These are phyloP conservation scores for Microcebus murinus DNA, from an alignment of 2,113 vertebrate genomes.

Conservation along the genomic window DNA sequence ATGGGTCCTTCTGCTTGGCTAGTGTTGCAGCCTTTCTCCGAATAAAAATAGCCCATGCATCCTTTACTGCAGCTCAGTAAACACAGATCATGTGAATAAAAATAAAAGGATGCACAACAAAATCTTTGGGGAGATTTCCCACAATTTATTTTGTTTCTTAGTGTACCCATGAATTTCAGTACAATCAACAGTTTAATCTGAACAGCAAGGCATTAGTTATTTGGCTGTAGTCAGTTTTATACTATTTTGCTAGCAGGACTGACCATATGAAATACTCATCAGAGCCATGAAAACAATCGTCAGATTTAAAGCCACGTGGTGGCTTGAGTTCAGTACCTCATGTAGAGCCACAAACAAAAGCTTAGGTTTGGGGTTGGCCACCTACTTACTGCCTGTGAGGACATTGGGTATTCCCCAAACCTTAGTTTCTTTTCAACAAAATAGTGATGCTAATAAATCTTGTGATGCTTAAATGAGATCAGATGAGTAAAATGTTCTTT, in stretches of 20 bases:
- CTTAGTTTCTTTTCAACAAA: background rate
- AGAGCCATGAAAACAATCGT: background rate
- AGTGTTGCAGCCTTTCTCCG: constrained; percentile 75
- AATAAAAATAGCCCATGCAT: constrained; percentile 82
- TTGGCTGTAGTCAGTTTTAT: constrained; percentile 55
- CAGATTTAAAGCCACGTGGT: background rate
- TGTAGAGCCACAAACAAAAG: background rate
- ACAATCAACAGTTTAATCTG: constrained; percentile 55
- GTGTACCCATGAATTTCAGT: constrained; percentile 36
- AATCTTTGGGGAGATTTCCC: constrained; percentile 66
- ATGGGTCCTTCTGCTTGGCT: constrained; percentile 85
- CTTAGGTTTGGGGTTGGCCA: background rate
- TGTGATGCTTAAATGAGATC: background rate
- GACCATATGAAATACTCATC: constrained; percentile 14
- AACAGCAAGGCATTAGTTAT: constrained; percentile 47
- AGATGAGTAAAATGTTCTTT: background rate
- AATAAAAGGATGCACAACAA: constrained; percentile 66
- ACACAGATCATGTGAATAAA: constrained; percentile 73
- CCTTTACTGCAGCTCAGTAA: constrained; percentile 82
- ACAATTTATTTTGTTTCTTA: constrained; percentile 42
- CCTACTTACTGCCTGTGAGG: background rate
- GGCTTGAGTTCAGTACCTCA: rapidly evolving
- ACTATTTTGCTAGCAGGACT: constrained; percentile 59
- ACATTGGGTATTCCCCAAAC: background rate
- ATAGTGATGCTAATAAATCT: background rate